phyloP scores from a whole-genome alignment of 1,140 invertebrate genomes.

The Plodia interpunctella region DNA sequence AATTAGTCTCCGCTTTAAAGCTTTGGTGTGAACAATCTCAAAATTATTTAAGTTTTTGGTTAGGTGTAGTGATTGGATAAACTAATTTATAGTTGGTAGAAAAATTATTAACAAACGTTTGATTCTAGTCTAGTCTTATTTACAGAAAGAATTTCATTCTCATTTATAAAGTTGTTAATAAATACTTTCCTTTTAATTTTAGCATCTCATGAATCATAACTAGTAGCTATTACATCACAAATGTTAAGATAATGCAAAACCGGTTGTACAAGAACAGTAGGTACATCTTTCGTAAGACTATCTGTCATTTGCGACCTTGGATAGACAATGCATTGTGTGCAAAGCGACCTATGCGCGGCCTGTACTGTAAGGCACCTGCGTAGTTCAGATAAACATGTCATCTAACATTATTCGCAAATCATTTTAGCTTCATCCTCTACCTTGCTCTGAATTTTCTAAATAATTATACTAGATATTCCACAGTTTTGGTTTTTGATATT shows the following conservation, averaged over 20 bases:
- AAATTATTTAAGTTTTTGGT: too few relatives aligned
- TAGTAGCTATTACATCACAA: neutral
- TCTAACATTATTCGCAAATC: too few relatives aligned
- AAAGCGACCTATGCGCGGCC: constrained; percentile 1
- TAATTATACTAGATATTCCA: too few relatives aligned
- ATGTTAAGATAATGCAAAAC: neutral
- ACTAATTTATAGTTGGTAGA: too few relatives aligned
- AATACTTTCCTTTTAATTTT: neutral
- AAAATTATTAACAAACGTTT: too few relatives aligned
- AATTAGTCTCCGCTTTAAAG: neutral
- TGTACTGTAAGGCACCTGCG: neutral
- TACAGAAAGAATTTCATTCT: too few relatives aligned
- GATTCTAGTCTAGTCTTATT: too few relatives aligned
- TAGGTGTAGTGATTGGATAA: too few relatives aligned
- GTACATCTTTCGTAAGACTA: constrained; percentile 4
- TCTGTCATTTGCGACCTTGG: constrained; percentile 5
- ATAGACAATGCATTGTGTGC: constrained; percentile 2
- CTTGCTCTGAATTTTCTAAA: too few relatives aligned
- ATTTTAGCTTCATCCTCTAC: neutral
- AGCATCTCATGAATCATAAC: neutral
- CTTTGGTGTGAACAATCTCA: neutral
- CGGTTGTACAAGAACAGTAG: neutral
- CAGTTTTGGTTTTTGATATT: too few relatives aligned
- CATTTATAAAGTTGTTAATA: neutral
- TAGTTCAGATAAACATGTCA: neutral